A percentile compares a stretch with the other conserved stretches of the same genome.
Evolutionary conservation across 2,888 invertebrate species (phyloP).

Genomic region (Chrysodeixis includens): DNA sequence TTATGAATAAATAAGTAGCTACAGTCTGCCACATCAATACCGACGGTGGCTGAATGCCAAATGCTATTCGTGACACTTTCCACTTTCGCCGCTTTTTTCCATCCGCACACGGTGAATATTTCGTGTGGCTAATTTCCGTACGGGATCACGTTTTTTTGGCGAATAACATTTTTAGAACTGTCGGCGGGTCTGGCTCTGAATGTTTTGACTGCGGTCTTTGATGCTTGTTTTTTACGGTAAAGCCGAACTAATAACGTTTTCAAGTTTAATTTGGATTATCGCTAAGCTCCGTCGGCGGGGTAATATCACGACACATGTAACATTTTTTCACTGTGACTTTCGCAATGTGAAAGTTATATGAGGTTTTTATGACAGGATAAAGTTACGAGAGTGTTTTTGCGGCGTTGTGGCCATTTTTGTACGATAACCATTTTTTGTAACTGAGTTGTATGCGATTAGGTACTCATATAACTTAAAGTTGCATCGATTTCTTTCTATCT

Average conservation of each 20-base stretch:
- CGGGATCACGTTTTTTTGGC: slow-evolving; percentile 29
- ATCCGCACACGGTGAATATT: slow-evolving; percentile 71
- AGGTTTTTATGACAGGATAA: neutral
- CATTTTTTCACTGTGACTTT: neutral
- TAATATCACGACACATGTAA: slow-evolving; percentile 1
- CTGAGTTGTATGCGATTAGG: neutral
- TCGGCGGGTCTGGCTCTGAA: slow-evolving; percentile 10
- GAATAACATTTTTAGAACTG: slow-evolving; percentile 35
- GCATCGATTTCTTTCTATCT: too few species aligned
- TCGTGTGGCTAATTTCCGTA: slow-evolving; percentile 78
- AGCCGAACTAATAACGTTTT: slow-evolving; percentile 19
- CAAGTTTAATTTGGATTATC: slow-evolving; percentile 20
- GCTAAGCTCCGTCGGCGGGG: neutral
- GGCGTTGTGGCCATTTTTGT: neutral
- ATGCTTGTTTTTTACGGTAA: slow-evolving; percentile 22
- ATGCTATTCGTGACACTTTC: slow-evolving; percentile 85
- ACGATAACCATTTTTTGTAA: neutral
- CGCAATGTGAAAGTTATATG: neutral
- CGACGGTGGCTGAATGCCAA: slow-evolving; percentile 83
- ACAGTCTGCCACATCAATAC: slow-evolving; percentile 87
- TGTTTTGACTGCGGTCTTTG: slow-evolving; percentile 19
- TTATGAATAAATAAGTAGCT: slow-evolving; percentile 86
- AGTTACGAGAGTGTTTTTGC: neutral
- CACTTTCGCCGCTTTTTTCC: slow-evolving; percentile 82
- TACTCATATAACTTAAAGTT: too few species aligned